phyloP scores from a whole-genome alignment of 1,140 invertebrate species.

The Pomacea maculata region DNA sequence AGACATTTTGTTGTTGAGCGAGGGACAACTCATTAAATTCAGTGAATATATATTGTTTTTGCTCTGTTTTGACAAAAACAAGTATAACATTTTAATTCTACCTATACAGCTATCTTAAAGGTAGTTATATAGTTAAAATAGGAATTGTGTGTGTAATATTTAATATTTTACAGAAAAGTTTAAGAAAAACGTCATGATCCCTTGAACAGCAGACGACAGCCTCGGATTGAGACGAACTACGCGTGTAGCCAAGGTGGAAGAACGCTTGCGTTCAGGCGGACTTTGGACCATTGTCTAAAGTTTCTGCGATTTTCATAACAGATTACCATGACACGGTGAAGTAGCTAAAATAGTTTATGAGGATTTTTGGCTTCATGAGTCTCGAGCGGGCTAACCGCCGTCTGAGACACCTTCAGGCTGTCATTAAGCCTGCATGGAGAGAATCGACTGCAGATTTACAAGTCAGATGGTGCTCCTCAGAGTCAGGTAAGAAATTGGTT shows the following conservation, averaged over 20 bases:
- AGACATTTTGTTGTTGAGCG: no score
- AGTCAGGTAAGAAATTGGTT: neutral
- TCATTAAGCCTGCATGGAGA: constrained; percentile 12
- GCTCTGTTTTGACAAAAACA: no score
- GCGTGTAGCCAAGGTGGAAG: no score
- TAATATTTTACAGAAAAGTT: no score
- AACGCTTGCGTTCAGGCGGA: neutral
- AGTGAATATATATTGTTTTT: no score
- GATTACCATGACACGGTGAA: neutral
- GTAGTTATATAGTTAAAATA: no score
- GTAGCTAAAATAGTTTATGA: constrained; percentile 10
- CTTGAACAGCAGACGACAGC: constrained; percentile 5
- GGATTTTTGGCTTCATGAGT: constrained; percentile 24
- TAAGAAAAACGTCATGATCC: no score
- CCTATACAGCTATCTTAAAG: no score
- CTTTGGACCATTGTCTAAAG: constrained; percentile 20
- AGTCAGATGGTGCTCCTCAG: constrained; percentile 16
- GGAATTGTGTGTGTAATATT: no score
- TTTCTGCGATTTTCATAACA: neutral
- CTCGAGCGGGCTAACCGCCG: constrained; percentile 22
- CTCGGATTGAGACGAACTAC: no score
- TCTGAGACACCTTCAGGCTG: constrained; percentile 19
- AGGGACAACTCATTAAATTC: no score
- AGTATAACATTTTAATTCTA: no score
- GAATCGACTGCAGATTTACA: constrained; percentile 20